These are phyloP conservation scores for Araneus ventricosus DNA, from an alignment of 1,140 invertebrate genomes.

Conservation along the genomic window DNA sequence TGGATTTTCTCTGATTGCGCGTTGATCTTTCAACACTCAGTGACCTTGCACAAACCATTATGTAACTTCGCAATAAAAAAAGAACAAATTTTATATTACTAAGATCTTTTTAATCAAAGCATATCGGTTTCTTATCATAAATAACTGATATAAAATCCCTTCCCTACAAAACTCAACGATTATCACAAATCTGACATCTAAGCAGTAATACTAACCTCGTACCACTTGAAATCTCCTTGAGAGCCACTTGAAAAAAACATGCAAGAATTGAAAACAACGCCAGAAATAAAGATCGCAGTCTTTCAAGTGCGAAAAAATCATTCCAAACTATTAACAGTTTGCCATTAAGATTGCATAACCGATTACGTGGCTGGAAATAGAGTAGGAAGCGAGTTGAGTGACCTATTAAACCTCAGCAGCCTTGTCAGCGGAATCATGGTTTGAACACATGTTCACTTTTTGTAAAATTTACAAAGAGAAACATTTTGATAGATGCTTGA, in stretches of 20 bases:
- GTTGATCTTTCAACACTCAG: no score
- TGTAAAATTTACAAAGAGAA: not conserved
- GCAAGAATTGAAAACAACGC: not conserved
- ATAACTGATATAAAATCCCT: not conserved
- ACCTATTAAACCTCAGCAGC: slow-evolving; percentile 5
- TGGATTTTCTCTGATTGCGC: no score
- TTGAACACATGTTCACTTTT: not conserved
- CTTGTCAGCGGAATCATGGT: not conserved
- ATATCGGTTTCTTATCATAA: no score
- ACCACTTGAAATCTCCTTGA: not conserved
- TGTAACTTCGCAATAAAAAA: no score
- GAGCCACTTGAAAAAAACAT: not conserved
- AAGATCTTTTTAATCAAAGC: no score
- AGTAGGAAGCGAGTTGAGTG: not conserved
- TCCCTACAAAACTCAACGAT: not conserved
- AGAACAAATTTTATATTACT: no score
- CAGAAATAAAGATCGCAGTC: not conserved
- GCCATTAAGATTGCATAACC: not conserved
- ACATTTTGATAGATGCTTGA: not conserved
- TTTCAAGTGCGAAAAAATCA: not conserved
- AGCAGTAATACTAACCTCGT: not conserved
- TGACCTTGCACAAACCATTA: no score
- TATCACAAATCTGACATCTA: not conserved
- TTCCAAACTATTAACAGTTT: not conserved
- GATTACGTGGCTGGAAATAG: not conserved